phyloP scores from a whole-genome alignment of 1,140 invertebrate genomes.

The Theocolax elegans region DNA sequence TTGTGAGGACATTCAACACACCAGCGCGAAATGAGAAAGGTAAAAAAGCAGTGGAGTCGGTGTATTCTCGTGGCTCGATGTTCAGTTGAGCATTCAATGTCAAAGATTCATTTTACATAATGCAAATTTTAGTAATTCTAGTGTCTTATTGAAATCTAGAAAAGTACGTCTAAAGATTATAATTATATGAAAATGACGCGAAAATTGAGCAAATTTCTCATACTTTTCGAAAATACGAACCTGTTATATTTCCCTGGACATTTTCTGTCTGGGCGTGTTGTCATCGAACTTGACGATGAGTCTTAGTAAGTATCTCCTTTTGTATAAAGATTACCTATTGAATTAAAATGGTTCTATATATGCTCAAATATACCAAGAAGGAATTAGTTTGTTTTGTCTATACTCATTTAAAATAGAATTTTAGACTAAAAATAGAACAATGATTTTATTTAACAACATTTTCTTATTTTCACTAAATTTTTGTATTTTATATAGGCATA shows the following conservation, averaged over 20 bases:
- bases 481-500: no score
- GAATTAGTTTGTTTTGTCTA: no score
- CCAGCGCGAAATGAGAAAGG: background rate
- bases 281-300: conserved; percentile 92
- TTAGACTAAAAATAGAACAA: no score
- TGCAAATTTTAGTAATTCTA: background rate
- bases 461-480: no score
- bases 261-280: conserved; percentile 89
- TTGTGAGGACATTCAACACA: background rate
- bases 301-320: conserved; percentile 75
- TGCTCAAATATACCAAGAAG: no score
- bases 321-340: no score
- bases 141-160: background rate
- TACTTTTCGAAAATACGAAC: conserved; percentile 93
- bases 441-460: no score
- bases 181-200: conserved; percentile 72
- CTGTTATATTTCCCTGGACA: conserved; percentile 92
- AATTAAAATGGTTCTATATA: no score
- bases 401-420: no score
- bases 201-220: conserved; percentile 92
- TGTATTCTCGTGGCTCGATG: no score
- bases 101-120: background rate
- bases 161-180: no score
- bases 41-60: background rate
- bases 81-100: background rate